These are phyloP conservation scores for Actinemys pallida DNA, from an alignment of 2,113 vertebrate genomes.

Conservation along the genomic window DNA sequence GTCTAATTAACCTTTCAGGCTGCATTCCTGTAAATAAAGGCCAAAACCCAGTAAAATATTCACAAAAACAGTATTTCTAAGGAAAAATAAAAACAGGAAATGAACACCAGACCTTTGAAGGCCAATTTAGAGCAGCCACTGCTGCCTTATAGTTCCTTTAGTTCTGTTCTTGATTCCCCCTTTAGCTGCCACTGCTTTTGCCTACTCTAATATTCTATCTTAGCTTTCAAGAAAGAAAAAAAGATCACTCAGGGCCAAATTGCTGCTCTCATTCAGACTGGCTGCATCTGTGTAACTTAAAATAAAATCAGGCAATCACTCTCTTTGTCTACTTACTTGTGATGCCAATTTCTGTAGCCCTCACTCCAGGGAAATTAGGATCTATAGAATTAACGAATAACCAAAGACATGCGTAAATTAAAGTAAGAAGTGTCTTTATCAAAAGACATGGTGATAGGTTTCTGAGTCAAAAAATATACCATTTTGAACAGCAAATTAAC, in stretches of 20 bases:
- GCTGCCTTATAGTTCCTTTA: neutral
- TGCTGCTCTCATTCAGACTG: neutral
- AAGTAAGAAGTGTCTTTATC: neutral
- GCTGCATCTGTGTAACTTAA: neutral
- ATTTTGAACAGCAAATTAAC: neutral
- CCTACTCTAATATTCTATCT: conserved; percentile 15
- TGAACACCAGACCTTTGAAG: neutral
- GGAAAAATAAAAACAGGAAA: conserved; percentile 20
- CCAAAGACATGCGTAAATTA: neutral
- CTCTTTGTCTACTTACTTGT: neutral
- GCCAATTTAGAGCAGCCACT: conserved; percentile 39
- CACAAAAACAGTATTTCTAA: neutral
- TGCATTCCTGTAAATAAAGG: neutral
- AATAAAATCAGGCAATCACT: neutral
- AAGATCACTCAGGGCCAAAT: neutral
- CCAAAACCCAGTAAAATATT: conserved; percentile 17
- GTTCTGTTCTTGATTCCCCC: neutral
- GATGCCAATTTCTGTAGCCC: neutral
- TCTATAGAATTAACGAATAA: neutral
- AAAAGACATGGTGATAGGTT: neutral
- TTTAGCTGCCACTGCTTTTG: neutral
- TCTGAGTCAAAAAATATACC: neutral
- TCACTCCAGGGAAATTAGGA: neutral
- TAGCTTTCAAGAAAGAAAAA: conserved; percentile 36
- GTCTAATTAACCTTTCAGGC: conserved; percentile 26